Evolutionary conservation across 2,113 vertebrate species (phyloP).

Genomic region (Hydrolagus affinis): DNA sequence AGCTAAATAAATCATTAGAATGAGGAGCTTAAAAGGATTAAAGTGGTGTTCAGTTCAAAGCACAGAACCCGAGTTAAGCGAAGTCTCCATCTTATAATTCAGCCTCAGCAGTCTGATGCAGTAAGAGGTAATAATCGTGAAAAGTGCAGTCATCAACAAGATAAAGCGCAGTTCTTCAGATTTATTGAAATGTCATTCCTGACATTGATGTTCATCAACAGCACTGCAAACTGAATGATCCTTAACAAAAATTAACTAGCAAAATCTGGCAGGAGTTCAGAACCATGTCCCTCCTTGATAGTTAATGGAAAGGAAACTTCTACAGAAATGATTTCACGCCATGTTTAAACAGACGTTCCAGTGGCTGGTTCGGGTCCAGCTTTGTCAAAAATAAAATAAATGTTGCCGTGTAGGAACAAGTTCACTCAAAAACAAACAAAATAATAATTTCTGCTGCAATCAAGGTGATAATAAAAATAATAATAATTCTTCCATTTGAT

Average conservation of each 20-base stretch:
- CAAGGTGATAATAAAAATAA: too few species aligned
- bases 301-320: background rate
- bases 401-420: background rate
- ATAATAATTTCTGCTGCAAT: background rate
- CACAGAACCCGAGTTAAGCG: slow-evolving; percentile 64
- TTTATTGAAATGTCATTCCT: slow-evolving; percentile 2
- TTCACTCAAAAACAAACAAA: background rate
- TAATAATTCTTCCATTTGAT: background rate
- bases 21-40: slow-evolving; percentile 85
- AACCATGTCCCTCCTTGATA: background rate
- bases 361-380: background rate
- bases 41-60: slow-evolving; percentile 76
- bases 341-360: background rate
- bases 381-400: background rate
- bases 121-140: background rate
- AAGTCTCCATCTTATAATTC: slow-evolving; percentile 43
- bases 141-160: slow-evolving; percentile 3
- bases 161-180: background rate
- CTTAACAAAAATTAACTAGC: background rate
- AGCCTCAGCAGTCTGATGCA: background rate
- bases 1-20: slow-evolving; percentile 89
- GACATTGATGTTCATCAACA: background rate
- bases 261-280: background rate
- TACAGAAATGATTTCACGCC: background rate
- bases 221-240: background rate